Evolutionary conservation across 2,113 vertebrate species (phyloP), one percentile per base, ranked within the genome.

Genomic region (Synodontis membranacea): DNA sequence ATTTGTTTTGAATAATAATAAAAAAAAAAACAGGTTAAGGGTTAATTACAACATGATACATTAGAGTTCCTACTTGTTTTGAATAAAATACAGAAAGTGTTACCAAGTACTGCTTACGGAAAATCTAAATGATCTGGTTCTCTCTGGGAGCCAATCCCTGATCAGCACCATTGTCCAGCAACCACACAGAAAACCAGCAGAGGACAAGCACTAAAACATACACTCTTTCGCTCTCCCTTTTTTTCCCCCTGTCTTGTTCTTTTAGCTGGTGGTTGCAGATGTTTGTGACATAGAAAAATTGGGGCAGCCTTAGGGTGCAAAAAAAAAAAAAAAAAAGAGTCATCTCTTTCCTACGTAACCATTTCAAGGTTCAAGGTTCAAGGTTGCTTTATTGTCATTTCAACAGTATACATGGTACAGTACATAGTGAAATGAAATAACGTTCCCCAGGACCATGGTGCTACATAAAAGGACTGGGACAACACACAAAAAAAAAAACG

Each of bases 231-330:
- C 78, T 39, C 54, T 28, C 62, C 48, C 74, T 46, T 46, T n/a
- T 34, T 58, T 28, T 42, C 78, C 76, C 72, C n/a, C 70, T 82
- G 42, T 75, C 78, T 19, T 7, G 25, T 68, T 62, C 54, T 74
- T 25, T 75, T 80, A 50, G 75, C 60, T 85, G 72, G 79, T 87
- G 87, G 70, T 85, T 78, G 58, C 64, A 10, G 28, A 86, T 54
- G 31, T 80, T 85, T 87, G 82, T 90, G 87, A 91, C 87, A 70
- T 60, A 84, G 86, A 88, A 87, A 86, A 90, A 78, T 46, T 50
- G 80, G 74, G 82, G 82, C 15, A 70, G 86, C 87, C 76, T 86
- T 83, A 86, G 84, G 83, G 82, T 81, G 82, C 82, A 88, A 31
- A 80, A n/a, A n/a, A n/a, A n/a, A n/a, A n/a, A n/a, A n/a, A n/a